phyloP scores from a whole-genome alignment of 2,888 invertebrate species.

The Nemapogon koenigi region DNA sequence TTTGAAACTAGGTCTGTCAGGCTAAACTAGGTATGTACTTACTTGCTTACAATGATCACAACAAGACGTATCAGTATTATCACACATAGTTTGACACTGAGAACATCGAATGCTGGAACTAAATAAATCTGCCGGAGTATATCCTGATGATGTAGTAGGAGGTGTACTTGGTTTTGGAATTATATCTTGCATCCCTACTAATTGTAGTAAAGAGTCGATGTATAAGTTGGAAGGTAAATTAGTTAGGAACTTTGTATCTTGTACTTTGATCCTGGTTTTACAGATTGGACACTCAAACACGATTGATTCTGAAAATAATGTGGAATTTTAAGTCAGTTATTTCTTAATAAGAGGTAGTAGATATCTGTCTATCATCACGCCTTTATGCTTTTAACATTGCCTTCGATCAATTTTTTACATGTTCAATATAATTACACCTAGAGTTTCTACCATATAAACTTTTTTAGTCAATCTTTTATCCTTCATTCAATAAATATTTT shows the following conservation, averaged over 20 bases:
- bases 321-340: too few species aligned
- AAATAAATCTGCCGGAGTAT: slow-evolving; percentile 34
- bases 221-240: slow-evolving; percentile 72
- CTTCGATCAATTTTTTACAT: too few species aligned
- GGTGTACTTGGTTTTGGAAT: background rate
- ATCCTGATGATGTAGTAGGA: background rate
- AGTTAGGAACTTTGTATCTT: slow-evolving; percentile 55
- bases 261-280: slow-evolving; percentile 46
- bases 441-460: too few species aligned
- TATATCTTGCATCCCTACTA: slow-evolving; percentile 35
- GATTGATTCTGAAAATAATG: slow-evolving; percentile 32
- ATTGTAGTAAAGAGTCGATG: slow-evolving; percentile 65
- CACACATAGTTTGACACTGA: slow-evolving; percentile 41
- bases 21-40: too few species aligned
- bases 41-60: slow-evolving; percentile 71
- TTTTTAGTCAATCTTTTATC: too few species aligned
- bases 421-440: too few species aligned
- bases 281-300: slow-evolving; percentile 67
- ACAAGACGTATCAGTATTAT: slow-evolving; percentile 29
- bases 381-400: too few species aligned
- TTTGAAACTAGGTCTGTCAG: too few species aligned
- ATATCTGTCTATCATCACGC: too few species aligned
- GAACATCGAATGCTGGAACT: slow-evolving; percentile 37
- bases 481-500: too few species aligned
- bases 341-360: too few species aligned